These are phyloP conservation scores for Orchestes rusci DNA, from an alignment of 2,888 invertebrate species.

Conservation along the genomic window DNA sequence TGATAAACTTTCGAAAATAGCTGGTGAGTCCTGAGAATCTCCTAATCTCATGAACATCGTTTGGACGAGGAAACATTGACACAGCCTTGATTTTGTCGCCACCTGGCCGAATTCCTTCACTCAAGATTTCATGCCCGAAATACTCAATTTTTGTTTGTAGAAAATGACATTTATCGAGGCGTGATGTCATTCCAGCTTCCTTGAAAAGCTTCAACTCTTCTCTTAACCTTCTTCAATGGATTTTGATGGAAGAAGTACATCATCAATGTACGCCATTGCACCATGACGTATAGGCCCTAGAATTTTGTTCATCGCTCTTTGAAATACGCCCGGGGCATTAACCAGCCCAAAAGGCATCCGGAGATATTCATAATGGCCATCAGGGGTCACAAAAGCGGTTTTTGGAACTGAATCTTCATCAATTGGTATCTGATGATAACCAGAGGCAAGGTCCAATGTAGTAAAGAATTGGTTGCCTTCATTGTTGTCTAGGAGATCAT, in stretches of 20 bases:
- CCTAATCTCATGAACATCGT: slow-evolving; percentile 3
- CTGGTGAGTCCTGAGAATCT: slow-evolving; percentile 8
- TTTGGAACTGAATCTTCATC: slow-evolving; percentile 28
- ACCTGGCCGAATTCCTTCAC: slow-evolving; percentile 6
- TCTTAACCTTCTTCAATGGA: slow-evolving; percentile 6
- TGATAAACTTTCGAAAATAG: slow-evolving; percentile 6
- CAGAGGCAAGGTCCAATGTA: slow-evolving; percentile 32
- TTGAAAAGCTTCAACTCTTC: slow-evolving; percentile 2
- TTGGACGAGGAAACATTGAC: slow-evolving; percentile 2
- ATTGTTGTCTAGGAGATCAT: slow-evolving; percentile 33
- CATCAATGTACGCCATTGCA: slow-evolving; percentile 14
- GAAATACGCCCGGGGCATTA: slow-evolving; percentile 24
- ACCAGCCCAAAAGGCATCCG: slow-evolving; percentile 31
- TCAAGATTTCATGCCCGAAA: slow-evolving; percentile 9
- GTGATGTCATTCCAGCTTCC: slow-evolving; percentile 12
- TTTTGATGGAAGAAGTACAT: slow-evolving; percentile 12
- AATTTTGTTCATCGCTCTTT: slow-evolving; percentile 19
- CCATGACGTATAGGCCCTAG: slow-evolving; percentile 9
- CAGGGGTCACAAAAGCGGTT: slow-evolving; percentile 35
- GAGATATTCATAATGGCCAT: slow-evolving; percentile 34
- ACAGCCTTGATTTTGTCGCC: slow-evolving; percentile 6
- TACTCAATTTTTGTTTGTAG: slow-evolving; percentile 15
- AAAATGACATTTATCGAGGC: slow-evolving; percentile 22
- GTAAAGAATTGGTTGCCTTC: slow-evolving; percentile 30
- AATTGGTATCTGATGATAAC: slow-evolving; percentile 34